Percentiles rank a stretch among this genome's conserved stretches.
phyloP scores from a whole-genome alignment of 2,888 invertebrate species.

The Papilio demoleus region DNA sequence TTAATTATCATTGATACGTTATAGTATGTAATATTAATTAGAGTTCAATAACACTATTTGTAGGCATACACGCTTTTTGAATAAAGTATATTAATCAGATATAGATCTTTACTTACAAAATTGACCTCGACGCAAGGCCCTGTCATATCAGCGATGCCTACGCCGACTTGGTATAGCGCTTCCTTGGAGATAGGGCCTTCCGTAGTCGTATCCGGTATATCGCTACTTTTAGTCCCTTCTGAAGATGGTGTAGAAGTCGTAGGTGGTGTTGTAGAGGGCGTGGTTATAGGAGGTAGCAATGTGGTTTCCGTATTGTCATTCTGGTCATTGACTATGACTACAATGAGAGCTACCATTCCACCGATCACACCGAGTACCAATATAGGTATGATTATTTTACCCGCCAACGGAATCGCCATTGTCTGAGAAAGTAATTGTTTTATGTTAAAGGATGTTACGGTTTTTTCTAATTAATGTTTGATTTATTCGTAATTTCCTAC shows the following conservation, averaged over 20 bases:
- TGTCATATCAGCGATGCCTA: constrained; percentile 95
- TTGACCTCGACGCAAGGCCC: constrained; percentile 95
- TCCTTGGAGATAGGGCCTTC: constrained; percentile 37
- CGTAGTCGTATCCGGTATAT: constrained; percentile 31
- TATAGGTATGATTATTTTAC: constrained; percentile 61
- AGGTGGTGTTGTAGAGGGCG: constrained; percentile 18
- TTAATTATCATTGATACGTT: too few species aligned
- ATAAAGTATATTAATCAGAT: neutral
- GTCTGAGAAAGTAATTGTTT: constrained; percentile 48
- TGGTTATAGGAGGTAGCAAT: constrained; percentile 15
- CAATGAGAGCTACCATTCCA: constrained; percentile 62
- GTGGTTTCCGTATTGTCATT: constrained; percentile 23
- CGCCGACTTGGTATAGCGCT: constrained; percentile 84
- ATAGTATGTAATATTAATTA: too few species aligned
- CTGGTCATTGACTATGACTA: constrained; percentile 55
- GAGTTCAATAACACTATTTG: neutral
- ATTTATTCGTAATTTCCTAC: too few species aligned
- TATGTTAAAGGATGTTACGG: too few species aligned
- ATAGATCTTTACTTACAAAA: constrained; percentile 88
- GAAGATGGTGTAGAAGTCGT: neutral
- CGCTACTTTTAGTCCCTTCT: neutral
- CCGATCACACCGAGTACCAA: constrained; percentile 61
- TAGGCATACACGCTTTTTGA: neutral
- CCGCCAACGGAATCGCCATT: constrained; percentile 63
- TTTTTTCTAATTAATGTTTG: too few species aligned